Evolutionary conservation across 1,140 invertebrate genomes (phyloP).

Genomic region (Eurosta solidaginis): DNA sequence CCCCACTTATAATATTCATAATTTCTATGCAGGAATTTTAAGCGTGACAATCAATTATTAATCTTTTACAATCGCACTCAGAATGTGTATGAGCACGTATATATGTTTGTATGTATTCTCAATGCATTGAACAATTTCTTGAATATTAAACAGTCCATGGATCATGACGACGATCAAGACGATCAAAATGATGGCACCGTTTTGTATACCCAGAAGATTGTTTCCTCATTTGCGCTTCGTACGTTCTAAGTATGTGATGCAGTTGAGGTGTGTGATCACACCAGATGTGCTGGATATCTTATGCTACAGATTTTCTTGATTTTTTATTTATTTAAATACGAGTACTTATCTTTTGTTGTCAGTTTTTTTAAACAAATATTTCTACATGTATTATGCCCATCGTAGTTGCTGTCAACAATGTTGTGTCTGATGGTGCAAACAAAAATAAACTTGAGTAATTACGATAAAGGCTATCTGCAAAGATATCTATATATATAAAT

Average conservation of each 20-base stretch:
- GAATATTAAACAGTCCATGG: constrained; percentile 13
- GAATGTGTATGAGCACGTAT: background rate
- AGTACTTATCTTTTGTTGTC: background rate
- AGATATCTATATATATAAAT: no score
- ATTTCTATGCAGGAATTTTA: constrained; percentile 5
- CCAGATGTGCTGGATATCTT: background rate
- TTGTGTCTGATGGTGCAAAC: no score
- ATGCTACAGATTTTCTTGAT: no score
- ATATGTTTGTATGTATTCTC: background rate
- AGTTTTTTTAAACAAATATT: background rate
- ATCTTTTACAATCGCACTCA: background rate
- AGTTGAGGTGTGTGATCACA: background rate
- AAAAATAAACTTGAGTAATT: no score
- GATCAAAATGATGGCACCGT: background rate
- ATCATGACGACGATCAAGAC: constrained; percentile 1
- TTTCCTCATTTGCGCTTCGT: background rate
- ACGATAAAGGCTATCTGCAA: no score
- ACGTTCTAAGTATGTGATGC: background rate
- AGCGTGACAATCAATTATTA: background rate
- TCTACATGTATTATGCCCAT: background rate
- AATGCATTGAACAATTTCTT: background rate
- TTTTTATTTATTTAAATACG: background rate
- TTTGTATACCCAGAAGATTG: background rate
- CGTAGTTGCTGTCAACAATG: no score
- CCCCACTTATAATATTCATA: background rate